These are phyloP conservation scores for Lasioglossum leucozonium DNA, from an alignment of 2,888 invertebrate genomes.

Conservation along the genomic window DNA sequence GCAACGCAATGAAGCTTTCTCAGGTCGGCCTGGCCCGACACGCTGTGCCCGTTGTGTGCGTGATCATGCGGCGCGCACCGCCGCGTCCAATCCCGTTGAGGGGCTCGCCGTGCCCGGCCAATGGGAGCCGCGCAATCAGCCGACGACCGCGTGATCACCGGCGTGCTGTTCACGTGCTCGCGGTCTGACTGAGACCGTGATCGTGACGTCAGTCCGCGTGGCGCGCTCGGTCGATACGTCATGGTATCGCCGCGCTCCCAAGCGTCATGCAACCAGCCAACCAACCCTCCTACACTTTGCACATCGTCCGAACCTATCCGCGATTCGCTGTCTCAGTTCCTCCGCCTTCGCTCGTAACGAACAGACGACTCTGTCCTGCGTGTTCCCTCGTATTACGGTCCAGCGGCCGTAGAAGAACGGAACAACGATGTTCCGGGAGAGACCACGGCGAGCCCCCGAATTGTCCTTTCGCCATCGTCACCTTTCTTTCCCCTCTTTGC, in stretches of 20 bases:
- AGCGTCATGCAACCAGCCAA: slow-evolving; percentile 74
- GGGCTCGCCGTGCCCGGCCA: slow-evolving; percentile 90
- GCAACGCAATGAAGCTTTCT: slow-evolving; percentile 81
- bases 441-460: slow-evolving; percentile 56
- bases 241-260: slow-evolving; percentile 86
- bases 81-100: slow-evolving; percentile 87
- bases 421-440: slow-evolving; percentile 8
- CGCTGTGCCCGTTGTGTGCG: slow-evolving; percentile 84
- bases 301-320: slow-evolving; percentile 22
- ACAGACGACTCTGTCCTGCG: neutral
- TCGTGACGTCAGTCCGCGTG: slow-evolving; percentile 86
- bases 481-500: slow-evolving; percentile 4
- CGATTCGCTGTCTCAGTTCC: slow-evolving; percentile 30
- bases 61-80: slow-evolving; percentile 82
- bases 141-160: slow-evolving; percentile 90
- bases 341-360: slow-evolving; percentile 21
- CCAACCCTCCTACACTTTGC: slow-evolving; percentile 47
- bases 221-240: slow-evolving; percentile 86
- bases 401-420: slow-evolving; percentile 11
- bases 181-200: slow-evolving; percentile 90
- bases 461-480: slow-evolving; percentile 31
- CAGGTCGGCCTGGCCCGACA: slow-evolving; percentile 76
- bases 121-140: slow-evolving; percentile 88
- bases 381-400: neutral
- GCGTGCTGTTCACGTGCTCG: slow-evolving; percentile 94